Base-by-base conservation (phyloP, 2,888 invertebrate genomes). In the Macropis europaea region DNA sequence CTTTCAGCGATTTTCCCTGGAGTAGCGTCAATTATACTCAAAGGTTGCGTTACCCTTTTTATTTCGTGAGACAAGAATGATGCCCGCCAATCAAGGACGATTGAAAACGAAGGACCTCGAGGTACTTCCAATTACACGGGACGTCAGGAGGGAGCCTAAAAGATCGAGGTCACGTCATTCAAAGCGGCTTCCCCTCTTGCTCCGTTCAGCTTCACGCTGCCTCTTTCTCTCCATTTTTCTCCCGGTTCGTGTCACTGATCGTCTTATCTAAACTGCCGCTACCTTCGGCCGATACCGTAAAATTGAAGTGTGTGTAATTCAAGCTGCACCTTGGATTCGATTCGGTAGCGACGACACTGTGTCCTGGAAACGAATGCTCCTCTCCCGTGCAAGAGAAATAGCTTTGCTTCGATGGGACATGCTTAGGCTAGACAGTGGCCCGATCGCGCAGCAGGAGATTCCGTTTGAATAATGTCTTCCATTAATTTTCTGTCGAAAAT, bases 81-180 rank as follows among this genome's bases (percentile, higher is more conserved):
- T 57, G 53, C 32, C 53, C 45, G 57, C 60, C 60, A 57, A 64
- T 76, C 63, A 63, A 54, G 72, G 67, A 54, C 73, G 76, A 76
- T 74, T 71, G 76, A 79, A 81, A 82, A 81, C 76, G 74, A 72
- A 79, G 74, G 73, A 76, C 77, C 72, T 67, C 66, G 54, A 75
- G 78, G 76, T 82, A 76, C 76, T 81, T 83, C 84, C 85, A 85
- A 85, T 85, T 84, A 85, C 82, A 77, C 72, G 76, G 75, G 64
- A 81, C 77, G 84, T 84, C 84, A 84, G 77, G 75, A 54, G 68
- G 56, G 69, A 75, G 61, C 62, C 70, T 56, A 63, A n/a, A 50
- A 76, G 75, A 84, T 83, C 74, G 82, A 73, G 84, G 82, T 84
- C 84, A 82, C 80, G 84, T 83, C 85, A 82, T 80, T 85, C 82